Evolutionary conservation across 2,888 invertebrate species (phyloP).

Genomic region (Siphlonurus alternatus): DNA sequence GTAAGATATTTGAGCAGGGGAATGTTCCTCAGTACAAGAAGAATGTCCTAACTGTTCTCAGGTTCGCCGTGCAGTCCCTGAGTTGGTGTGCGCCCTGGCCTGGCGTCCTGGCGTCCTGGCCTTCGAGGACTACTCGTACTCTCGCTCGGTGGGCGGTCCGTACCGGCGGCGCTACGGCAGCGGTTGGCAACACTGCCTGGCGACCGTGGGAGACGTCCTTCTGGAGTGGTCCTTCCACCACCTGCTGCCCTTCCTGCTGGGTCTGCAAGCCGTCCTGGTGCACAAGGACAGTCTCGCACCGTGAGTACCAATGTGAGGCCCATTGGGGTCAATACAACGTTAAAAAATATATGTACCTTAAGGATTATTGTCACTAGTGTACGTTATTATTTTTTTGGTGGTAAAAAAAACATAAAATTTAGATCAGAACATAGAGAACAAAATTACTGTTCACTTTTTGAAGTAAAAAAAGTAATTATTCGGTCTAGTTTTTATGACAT

Average conservation of each 20-base stretch:
- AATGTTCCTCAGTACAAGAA: not conserved
- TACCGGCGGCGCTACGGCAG: conserved; percentile 28
- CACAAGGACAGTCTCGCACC: conserved; percentile 52
- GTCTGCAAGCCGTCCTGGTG: conserved; percentile 47
- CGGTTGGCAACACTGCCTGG: conserved; percentile 25
- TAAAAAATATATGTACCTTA: too few species aligned
- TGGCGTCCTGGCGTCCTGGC: conserved; percentile 53
- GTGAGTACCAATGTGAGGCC: conserved; percentile 33
- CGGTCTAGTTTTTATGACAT: too few species aligned
- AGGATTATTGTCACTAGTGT: too few species aligned
- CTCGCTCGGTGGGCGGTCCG: conserved; percentile 28
- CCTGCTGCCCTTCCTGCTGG: conserved; percentile 33
- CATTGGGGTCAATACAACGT: too few species aligned
- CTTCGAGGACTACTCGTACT: conserved; percentile 35
- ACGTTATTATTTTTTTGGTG: too few species aligned
- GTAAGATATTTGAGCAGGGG: not conserved
- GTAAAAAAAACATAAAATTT: too few species aligned
- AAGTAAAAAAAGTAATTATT: too few species aligned
- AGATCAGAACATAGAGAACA: too few species aligned
- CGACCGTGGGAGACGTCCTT: conserved; percentile 33
- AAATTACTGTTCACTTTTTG: too few species aligned
- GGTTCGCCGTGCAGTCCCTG: conserved; percentile 46
- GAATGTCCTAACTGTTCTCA: conserved; percentile 20
- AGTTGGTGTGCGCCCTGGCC: conserved; percentile 56
- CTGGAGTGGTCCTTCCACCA: conserved; percentile 42